phyloP scores from a whole-genome alignment of 2,113 vertebrate species.

The Australoheros scitulus region DNA sequence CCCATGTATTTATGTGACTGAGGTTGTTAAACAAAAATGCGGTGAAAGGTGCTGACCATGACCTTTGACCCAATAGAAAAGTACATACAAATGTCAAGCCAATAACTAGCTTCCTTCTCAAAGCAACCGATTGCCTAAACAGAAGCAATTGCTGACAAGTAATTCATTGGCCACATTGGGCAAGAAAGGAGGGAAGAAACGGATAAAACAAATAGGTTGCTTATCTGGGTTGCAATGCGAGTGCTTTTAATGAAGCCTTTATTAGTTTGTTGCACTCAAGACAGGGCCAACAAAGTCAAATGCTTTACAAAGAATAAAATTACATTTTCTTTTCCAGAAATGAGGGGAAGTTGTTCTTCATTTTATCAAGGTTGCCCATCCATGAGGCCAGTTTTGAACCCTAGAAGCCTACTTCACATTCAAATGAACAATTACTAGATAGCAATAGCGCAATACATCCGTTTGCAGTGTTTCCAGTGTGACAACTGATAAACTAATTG shows the following conservation, averaged over 20 bases:
- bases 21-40: slow-evolving; percentile 77
- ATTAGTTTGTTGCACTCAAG: slow-evolving; percentile 1
- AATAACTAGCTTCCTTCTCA: slow-evolving; percentile 77
- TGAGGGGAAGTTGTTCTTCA: not conserved
- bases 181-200: not conserved
- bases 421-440: slow-evolving; percentile 30
- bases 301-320: not conserved
- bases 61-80: slow-evolving; percentile 64
- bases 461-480: slow-evolving; percentile 17
- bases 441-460: slow-evolving; percentile 6
- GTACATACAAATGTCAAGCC: slow-evolving; percentile 72
- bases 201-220: slow-evolving; percentile 13
- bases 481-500: slow-evolving; percentile 25
- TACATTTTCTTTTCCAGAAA: slow-evolving; percentile 8
- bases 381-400: slow-evolving; percentile 17
- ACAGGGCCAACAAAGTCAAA: slow-evolving; percentile 28
- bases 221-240: slow-evolving; percentile 6
- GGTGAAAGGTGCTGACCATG: slow-evolving; percentile 65
- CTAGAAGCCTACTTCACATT: not conserved
- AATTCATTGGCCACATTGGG: slow-evolving; percentile 45
- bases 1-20: slow-evolving; percentile 66
- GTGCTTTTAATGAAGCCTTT: slow-evolving; percentile 25
- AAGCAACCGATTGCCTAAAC: slow-evolving; percentile 47
- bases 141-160: slow-evolving; percentile 60
- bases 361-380: not conserved